Base-by-base conservation (phyloP, 2,888 invertebrate genomes). In the Hydriomena furcata region DNA sequence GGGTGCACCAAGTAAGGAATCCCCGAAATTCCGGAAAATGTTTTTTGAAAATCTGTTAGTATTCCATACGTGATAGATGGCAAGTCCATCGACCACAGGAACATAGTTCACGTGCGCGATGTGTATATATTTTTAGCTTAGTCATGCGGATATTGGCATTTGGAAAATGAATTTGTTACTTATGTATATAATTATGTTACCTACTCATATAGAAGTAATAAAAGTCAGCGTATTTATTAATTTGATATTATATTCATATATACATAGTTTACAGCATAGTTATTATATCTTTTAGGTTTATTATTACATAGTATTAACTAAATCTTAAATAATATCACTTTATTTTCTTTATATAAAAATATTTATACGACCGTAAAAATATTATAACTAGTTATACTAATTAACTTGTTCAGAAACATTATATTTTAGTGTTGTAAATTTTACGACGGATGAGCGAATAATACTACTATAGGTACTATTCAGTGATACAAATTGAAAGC, bases 261-360 rank as follows among this genome's bases (percentile, higher is more conserved):
- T 76, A 23, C 17, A 17, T 17, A 17, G 2, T 3, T 17, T 76
- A 78, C 79, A 77, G 75, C 79, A 71, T 78, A 46, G 27, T 55
- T 30, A 42, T 38, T 52, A 45, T 46, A 47, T 52, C 13, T 48
- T 50, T 50, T 79, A 77, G 76, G 78, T 82, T 81, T 76, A 76
- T 60, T 67, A 71, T 50, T 59, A 49, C 59, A 52, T 45, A 23
- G n/a, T 49, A 58, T 49, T 56, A 35, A 45, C 40, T 47, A 46
- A 64, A 8, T 56, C 76, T 78, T 76, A 78, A 66, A 67, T 84
- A 82, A 75, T 84, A 84, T 85, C 85, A 84, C 84, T 70, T 75
- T 73, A 71, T 69, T 70, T 68, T 55, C 59, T 64, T 57, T 49
- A 27, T 46, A 31, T 38, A 38, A 51, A 37, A 56, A 54, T 41